These are phyloP conservation scores for Fregetta grallaria DNA, from an alignment of 2,113 vertebrate genomes.

Conservation along the genomic window DNA sequence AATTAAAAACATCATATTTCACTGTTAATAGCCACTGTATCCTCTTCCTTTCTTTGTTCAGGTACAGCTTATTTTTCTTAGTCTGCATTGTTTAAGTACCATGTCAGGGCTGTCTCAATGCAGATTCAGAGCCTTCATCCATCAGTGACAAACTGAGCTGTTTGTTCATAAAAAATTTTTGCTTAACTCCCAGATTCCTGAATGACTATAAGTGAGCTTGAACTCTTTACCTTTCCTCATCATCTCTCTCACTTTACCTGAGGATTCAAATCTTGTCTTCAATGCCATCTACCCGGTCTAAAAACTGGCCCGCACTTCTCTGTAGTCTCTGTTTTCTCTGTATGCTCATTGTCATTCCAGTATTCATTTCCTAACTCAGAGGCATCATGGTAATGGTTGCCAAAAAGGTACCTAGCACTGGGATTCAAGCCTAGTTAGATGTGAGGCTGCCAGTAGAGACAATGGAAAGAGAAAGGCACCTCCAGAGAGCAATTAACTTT, in stretches of 20 bases:
- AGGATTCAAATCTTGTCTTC: not conserved
- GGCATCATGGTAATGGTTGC: not conserved
- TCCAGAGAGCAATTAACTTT: not conserved
- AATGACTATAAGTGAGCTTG: constrained; percentile 21
- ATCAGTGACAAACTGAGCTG: constrained; percentile 47
- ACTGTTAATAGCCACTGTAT: constrained; percentile 38
- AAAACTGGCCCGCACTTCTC: not conserved
- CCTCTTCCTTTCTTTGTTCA: constrained; percentile 36
- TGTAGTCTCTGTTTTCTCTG: not conserved
- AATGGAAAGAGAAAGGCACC: not conserved
- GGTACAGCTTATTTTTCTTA: constrained; percentile 44
- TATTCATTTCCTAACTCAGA: not conserved
- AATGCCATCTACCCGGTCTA: not conserved
- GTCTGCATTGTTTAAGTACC: constrained; percentile 11
- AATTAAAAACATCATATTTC: constrained; percentile 63
- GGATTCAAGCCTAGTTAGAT: not conserved
- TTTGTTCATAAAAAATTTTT: constrained; percentile 50
- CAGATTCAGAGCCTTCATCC: constrained; percentile 43
- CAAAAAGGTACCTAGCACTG: not conserved
- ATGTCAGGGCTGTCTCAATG: constrained; percentile 28
- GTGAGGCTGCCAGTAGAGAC: not conserved
- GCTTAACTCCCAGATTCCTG: constrained; percentile 34
- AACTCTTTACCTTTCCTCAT: constrained; percentile 57
- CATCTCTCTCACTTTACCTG: not conserved
- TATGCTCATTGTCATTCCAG: not conserved